Evolutionary conservation across 2,888 invertebrate species (phyloP).

Genomic region (Cistogaster globosa): DNA sequence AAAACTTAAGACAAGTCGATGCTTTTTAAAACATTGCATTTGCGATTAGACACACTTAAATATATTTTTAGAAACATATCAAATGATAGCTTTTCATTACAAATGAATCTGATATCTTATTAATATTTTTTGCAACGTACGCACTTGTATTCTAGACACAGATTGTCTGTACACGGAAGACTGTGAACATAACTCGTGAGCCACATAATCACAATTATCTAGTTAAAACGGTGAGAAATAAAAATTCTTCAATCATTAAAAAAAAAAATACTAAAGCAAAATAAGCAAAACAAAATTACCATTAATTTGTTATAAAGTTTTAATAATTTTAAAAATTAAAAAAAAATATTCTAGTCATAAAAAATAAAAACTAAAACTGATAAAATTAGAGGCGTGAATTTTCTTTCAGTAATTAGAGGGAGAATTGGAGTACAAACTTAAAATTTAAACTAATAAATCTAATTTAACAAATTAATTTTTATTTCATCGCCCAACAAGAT

Average conservation of each 20-base stretch:
- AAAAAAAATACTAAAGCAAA: constrained; percentile 2
- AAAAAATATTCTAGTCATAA: background rate
- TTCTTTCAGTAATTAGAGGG: background rate
- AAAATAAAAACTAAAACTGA: background rate
- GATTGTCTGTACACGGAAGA: background rate
- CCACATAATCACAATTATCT: constrained; percentile 63
- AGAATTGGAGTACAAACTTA: background rate
- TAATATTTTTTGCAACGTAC: too few relatives aligned
- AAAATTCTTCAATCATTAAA: constrained; percentile 35
- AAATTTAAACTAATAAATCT: background rate
- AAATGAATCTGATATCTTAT: too few relatives aligned
- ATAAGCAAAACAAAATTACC: constrained; percentile 1
- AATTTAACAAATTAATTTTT: constrained; percentile 6
- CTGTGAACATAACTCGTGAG: constrained; percentile 47
- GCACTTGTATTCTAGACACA: too few relatives aligned
- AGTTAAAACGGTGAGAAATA: constrained; percentile 67
- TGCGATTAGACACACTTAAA: too few relatives aligned
- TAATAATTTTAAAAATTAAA: constrained; percentile 24
- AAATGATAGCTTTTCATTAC: too few relatives aligned
- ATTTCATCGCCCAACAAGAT: background rate
- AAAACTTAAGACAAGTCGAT: too few relatives aligned
- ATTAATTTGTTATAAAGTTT: constrained; percentile 3
- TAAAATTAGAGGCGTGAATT: background rate
- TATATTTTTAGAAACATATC: too few relatives aligned
- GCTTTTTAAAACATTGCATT: too few relatives aligned